phyloP scores from a whole-genome alignment of 2,797 vertebrate species.

The Melanotaenia parkinsoni region DNA sequence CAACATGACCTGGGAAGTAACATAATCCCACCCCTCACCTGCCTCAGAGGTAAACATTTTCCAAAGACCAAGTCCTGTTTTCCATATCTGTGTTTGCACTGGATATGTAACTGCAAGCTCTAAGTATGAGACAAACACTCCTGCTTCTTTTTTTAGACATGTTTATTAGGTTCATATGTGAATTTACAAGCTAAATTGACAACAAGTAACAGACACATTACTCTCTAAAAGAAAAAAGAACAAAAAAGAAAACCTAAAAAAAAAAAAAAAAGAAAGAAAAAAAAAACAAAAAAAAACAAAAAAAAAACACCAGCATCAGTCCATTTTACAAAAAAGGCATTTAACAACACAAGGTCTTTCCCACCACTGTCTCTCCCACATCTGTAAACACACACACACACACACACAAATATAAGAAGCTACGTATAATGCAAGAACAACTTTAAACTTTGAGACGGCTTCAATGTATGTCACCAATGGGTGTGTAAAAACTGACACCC shows the following conservation, averaged over 20 bases:
- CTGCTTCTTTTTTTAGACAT: constrained; percentile 69
- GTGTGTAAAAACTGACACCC: constrained; percentile 29
- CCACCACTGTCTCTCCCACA: constrained; percentile 30
- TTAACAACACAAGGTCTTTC: constrained; percentile 74
- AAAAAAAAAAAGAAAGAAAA: constrained; percentile 26
- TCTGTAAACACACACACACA: constrained; percentile 45
- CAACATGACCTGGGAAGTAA: constrained; percentile 24
- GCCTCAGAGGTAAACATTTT: constrained; percentile 65
- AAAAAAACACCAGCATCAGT: constrained; percentile 83
- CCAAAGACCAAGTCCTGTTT: constrained; percentile 20
- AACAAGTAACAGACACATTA: constrained; percentile 85
- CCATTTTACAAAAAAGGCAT: constrained; percentile 84
- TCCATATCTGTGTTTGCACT: constrained; percentile 17
- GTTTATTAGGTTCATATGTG: constrained; percentile 86
- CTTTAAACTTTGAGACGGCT: constrained; percentile 38
- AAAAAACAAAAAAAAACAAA: constrained; percentile 45
- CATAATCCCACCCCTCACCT: constrained; percentile 55
- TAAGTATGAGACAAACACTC: constrained; percentile 30
- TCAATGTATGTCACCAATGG: constrained; percentile 36
- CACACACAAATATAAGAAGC: constrained; percentile 43
- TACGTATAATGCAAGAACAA: constrained; percentile 16
- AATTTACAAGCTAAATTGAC: constrained; percentile 88
- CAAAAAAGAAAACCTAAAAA: no score
- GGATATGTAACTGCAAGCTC: constrained; percentile 22
- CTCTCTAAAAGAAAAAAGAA: constrained; percentile 72